Percentiles rank a stretch among this genome's conserved stretches.
Evolutionary conservation across 2,797 vertebrate genomes (phyloP).

Genomic region (Hyperoplus lanceolatus): DNA sequence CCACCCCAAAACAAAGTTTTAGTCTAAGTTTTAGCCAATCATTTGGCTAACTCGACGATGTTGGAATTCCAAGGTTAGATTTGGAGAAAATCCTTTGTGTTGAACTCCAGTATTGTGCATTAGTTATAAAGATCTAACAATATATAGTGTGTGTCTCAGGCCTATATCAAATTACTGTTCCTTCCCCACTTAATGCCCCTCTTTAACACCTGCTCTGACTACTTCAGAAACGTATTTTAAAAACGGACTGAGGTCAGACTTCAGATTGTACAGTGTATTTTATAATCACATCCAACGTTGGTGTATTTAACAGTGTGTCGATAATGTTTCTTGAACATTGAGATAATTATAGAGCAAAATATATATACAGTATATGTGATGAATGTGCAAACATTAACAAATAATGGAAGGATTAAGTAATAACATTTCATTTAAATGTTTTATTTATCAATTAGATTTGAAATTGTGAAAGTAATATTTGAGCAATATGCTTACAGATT

Average conservation of each 20-base stretch:
- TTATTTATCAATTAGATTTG: constrained; percentile 70
- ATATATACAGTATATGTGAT: constrained; percentile 43
- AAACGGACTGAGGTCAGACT: constrained; percentile 27
- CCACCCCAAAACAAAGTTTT: constrained; percentile 9
- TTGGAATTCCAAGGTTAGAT: neutral
- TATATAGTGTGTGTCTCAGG: constrained; percentile 45
- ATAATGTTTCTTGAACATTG: constrained; percentile 73
- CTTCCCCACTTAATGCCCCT: constrained; percentile 11
- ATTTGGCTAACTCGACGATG: constrained; percentile 22
- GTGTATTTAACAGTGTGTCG: constrained; percentile 63
- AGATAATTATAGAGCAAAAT: constrained; percentile 48
- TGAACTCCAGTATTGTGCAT: neutral
- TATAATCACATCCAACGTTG: constrained; percentile 64
- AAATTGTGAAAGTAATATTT: constrained; percentile 76
- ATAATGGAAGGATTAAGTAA: constrained; percentile 63
- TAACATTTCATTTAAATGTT: constrained; percentile 65
- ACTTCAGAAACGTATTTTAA: constrained; percentile 42
- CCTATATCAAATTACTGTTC: constrained; percentile 27
- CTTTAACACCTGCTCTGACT: constrained; percentile 17
- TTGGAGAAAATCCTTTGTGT: neutral
- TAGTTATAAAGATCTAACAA: constrained; percentile 16
- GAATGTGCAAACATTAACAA: constrained; percentile 54
- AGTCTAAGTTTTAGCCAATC: neutral
- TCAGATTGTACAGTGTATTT: constrained; percentile 67
- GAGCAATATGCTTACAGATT: constrained; percentile 76